These are phyloP conservation scores for Meliscaeva auricollis DNA, from an alignment of 2,888 invertebrate genomes.

Conservation along the genomic window DNA sequence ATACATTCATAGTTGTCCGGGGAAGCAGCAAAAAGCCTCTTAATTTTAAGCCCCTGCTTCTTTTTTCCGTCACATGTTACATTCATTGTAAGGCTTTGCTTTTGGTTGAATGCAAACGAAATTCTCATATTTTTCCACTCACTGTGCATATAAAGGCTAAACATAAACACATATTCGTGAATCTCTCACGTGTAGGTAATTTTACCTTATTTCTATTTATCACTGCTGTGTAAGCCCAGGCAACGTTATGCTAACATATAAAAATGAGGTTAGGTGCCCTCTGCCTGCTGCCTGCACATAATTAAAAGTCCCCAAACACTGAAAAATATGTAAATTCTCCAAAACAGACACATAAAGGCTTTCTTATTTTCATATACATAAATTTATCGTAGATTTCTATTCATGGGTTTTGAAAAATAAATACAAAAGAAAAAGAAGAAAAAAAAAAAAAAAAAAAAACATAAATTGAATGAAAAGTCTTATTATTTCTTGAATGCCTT, in stretches of 20 bases:
- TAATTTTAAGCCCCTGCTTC: background rate
- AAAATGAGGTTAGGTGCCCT: background rate
- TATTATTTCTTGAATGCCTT: slow-evolving; percentile 11
- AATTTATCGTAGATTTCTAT: background rate
- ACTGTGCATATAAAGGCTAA: background rate
- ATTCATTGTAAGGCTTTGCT: background rate
- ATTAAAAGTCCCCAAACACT: background rate
- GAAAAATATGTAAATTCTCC: background rate
- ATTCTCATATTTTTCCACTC: slow-evolving; percentile 12
- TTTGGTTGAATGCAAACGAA: background rate
- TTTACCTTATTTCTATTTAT: background rate
- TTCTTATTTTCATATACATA: background rate
- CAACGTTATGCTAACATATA: background rate
- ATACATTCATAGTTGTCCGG: background rate
- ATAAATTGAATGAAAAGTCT: background rate
- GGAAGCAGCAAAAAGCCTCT: background rate
- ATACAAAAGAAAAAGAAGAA: background rate
- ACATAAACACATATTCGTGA: background rate
- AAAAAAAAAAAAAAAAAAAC: background rate
- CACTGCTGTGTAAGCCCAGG: background rate
- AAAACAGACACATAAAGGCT: background rate
- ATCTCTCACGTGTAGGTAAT: background rate
- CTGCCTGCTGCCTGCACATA: slow-evolving; percentile 1
- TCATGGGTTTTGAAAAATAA: background rate
- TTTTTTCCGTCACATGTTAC: background rate